Percentiles rank a stretch among this genome's conserved stretches.
phyloP scores from a whole-genome alignment of 2,888 invertebrate genomes.

The Ornithoptera priamus region DNA sequence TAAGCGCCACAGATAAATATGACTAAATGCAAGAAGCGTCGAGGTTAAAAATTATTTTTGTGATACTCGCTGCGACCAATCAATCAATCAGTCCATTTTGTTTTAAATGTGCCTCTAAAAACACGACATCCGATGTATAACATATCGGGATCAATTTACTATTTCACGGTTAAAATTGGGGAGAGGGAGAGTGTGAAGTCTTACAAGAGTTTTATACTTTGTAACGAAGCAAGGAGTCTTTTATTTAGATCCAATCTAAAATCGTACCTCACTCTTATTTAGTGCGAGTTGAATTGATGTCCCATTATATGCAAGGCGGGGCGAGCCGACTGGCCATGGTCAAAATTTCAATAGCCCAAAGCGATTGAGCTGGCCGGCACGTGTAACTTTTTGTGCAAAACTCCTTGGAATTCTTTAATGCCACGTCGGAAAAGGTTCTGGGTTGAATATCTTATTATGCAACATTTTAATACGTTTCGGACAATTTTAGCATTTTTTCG shows the following conservation, averaged over 20 bases:
- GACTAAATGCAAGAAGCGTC: neutral
- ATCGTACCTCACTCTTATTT: conserved; percentile 45
- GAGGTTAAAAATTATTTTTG: conserved; percentile 1
- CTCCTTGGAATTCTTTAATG: conserved; percentile 68
- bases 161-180: conserved; percentile 43
- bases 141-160: conserved; percentile 45
- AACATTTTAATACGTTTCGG: conserved; percentile 58
- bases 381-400: conserved; percentile 78
- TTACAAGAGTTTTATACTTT: conserved; percentile 25
- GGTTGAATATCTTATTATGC: conserved; percentile 74
- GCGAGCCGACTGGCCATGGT: conserved; percentile 57
- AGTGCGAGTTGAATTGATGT: conserved; percentile 59
- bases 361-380: conserved; percentile 69
- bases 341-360: conserved; percentile 75
- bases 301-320: conserved; percentile 67
- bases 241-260: conserved; percentile 34
- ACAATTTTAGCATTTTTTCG: conserved; percentile 45
- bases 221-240: conserved; percentile 29
- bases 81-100: conserved; percentile 43
- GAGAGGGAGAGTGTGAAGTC: conserved; percentile 30
- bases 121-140: conserved; percentile 51
- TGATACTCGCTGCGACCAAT: neutral
- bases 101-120: conserved; percentile 44
- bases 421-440: conserved; percentile 56
- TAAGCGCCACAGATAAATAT: neutral